Base-by-base conservation (phyloP, 2,888 invertebrate species). In the Pyrrhia umbra region DNA sequence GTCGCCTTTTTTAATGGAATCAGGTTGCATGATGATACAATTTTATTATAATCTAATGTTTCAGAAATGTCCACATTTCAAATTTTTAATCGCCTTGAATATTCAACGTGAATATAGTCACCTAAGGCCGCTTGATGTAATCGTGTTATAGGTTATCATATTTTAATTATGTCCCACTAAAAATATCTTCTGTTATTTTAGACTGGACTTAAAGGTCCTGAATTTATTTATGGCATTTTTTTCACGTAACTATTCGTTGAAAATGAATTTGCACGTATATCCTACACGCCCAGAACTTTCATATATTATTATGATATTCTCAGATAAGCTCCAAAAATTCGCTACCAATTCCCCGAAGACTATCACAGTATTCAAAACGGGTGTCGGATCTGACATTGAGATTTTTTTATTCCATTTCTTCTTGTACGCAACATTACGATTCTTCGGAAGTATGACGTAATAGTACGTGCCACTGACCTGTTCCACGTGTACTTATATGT, bases 321-420 rank as follows among this genome's bases (percentile, higher is more conserved):
- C n/a, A 18, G 64, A 70, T 67, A 71, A 67, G 71, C 23, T 9
- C 27, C 1, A 21, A 55, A 34, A 37, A 72, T 20, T 27, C 47
- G 39, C 46, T 21, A 46, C 57, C 49, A 72, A 49, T 56, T 49
- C 68, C 34, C 72, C 2, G 2, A 21, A 56, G 56, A 46, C 45
- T 55, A 56, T 27, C 73, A 6, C 30, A 10, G 21, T 15, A 72
- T 39, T 70, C 67, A 47, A 49, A 46, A 37, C 54, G 37, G 6
- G 27, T 27, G 40, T 51, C 34, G 9, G n/a, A 15, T 37, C 23
- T 66, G 27, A 46, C 73, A 42, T 68, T 47, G 45, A 56, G 18
- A 21, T 43, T 64, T 54, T 66, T 68, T 55, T 49, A 10, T 21
- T 40, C 8, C 20, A 54, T 40, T 15, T 25, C 65, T 62, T 68